Evolutionary conservation across 2,888 invertebrate species (phyloP), one percentile per base, ranked within the genome.

Genomic region (Matsumyia berberina): DNA sequence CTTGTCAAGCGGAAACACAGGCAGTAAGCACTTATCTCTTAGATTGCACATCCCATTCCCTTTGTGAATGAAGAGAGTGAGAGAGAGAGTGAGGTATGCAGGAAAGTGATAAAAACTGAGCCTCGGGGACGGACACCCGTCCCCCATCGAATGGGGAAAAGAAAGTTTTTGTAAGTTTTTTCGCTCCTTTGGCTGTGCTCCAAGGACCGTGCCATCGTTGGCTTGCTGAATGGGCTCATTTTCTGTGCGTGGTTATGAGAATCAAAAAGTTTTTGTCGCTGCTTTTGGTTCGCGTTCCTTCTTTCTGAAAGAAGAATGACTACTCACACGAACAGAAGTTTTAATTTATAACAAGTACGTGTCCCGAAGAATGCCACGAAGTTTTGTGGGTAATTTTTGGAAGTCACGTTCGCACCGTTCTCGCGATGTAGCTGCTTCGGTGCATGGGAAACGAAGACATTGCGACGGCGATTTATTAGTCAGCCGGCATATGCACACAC

Each of bases 271-370:
- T 57, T 42, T 39, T 39, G 19, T 31, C 11, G 44, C 67, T 33
- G 11, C n/a, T 58, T 53, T 79, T 19, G 0, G 29, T 33, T 39
- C 12, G 12, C 39, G 24, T 60, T 69, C 1, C 19, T 11, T 8
- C 37, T 8, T 35, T 46, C 49, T 31, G 66, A 60, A 44, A 69
- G 64, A 85, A 66, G 70, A 70, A 80, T 80, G 51, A 70, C 80
- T 74, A 62, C 62, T 81, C 64, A 51, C 5, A 37, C 64, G 46
- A 62, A 73, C 64, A 46, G 37, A 70, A 74, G 74, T 85, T 85
- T 85, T 85, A 85, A 85, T 85, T 85, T 85, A 85, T 85, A 85
- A 85, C 85, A 70, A 85, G 80, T 80, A 80, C 85, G 85, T 85
- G 85, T 70, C 80, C 19, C 70, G 24, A 70, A 74, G 80, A 85